A percentile compares a stretch with the other conserved stretches of the same genome.
Conservation (phyloP, 2,797 vertebrate species). For the Micrastur ruficollis region DNA sequence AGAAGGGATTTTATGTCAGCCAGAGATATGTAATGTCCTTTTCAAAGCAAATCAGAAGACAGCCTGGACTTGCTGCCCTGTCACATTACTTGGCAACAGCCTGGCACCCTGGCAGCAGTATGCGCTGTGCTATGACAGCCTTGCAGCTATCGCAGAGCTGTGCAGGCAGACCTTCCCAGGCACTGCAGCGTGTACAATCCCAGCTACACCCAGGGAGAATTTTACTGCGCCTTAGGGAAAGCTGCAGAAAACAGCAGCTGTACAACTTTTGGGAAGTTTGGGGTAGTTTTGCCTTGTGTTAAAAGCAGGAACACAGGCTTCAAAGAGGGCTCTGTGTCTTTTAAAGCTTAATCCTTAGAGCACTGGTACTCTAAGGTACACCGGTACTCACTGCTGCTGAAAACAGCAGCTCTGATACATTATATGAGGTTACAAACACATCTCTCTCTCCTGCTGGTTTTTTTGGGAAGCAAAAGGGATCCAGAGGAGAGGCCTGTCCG, state of each 20-base stretch:
- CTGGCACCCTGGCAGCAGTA: slow-evolving; percentile 9
- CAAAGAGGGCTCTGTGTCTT: neutral
- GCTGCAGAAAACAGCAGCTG: neutral
- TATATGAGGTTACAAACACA: neutral
- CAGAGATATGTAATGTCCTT: neutral
- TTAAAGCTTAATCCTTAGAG: neutral
- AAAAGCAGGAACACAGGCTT: neutral
- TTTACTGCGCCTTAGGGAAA: neutral
- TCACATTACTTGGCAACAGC: slow-evolving; percentile 47
- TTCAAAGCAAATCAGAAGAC: slow-evolving; percentile 48
- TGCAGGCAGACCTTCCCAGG: neutral
- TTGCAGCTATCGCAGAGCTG: neutral
- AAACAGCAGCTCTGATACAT: neutral
- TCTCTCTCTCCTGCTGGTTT: neutral
- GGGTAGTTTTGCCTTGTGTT: neutral
- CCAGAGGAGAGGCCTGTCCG: neutral
- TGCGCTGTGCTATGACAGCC: neutral
- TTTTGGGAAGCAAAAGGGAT: neutral
- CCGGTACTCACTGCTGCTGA: neutral
- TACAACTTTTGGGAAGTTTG: accelerated
- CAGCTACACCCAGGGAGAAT: neutral
- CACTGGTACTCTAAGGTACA: neutral
- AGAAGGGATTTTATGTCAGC: slow-evolving; percentile 25
- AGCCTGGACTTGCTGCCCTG: slow-evolving; percentile 26
- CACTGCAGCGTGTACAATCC: neutral